These are phyloP conservation scores for Eupithecia tripunctaria DNA, from an alignment of 2,888 invertebrate genomes.

Conservation along the genomic window DNA sequence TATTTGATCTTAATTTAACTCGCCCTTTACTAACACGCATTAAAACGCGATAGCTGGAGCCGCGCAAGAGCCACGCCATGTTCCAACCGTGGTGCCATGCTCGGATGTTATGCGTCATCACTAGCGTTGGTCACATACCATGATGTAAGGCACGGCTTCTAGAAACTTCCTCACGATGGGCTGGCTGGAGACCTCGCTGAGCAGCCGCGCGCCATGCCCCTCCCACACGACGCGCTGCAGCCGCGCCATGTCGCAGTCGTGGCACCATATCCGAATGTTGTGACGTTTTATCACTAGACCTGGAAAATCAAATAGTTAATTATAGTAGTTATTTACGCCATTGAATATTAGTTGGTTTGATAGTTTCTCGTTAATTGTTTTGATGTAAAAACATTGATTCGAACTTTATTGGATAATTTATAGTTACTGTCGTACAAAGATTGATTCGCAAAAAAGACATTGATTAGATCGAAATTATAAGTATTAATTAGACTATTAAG, in stretches of 20 bases:
- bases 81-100: conserved; percentile 85
- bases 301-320: conserved; percentile 54
- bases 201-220: conserved; percentile 93
- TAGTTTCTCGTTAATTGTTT: neutral
- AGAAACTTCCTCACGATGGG: conserved; percentile 92
- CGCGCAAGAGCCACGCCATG: conserved; percentile 86
- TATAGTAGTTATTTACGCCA: too few species aligned
- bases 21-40: neutral
- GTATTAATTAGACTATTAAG: too few species aligned
- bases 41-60: too few species aligned
- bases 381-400: neutral
- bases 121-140: conserved; percentile 84
- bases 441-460: too few species aligned
- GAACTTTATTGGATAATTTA: neutral
- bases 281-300: conserved; percentile 92
- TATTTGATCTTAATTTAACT: too few species aligned
- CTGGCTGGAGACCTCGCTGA: conserved; percentile 93
- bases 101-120: neutral
- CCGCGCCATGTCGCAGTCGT: conserved; percentile 94
- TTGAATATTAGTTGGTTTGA: neutral
- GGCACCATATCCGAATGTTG: conserved; percentile 97
- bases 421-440: too few species aligned
- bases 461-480: too few species aligned
- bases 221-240: conserved; percentile 95
- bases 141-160: conserved; percentile 96